phyloP scores from a whole-genome alignment of 2,888 invertebrate genomes.

The Agriopis aurantiaria region DNA sequence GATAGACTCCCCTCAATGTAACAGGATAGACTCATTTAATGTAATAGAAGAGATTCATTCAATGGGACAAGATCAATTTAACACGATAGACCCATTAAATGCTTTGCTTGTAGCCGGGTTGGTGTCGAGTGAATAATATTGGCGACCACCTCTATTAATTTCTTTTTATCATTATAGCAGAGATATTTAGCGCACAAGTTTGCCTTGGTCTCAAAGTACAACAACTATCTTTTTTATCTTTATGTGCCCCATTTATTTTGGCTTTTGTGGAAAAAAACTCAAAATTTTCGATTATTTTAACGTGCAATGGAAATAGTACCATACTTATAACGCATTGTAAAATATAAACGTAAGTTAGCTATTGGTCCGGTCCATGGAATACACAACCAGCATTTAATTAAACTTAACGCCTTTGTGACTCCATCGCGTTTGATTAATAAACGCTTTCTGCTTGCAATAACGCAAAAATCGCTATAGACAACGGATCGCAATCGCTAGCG shows the following conservation, averaged over 20 bases:
- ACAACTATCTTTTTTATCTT: background rate
- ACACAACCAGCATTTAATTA: conserved; percentile 31
- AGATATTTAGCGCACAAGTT: conserved; percentile 14
- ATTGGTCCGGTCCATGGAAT: conserved; percentile 68
- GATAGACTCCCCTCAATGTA: too few relatives aligned
- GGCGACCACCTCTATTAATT: background rate
- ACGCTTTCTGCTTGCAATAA: background rate
- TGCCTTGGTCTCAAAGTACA: background rate
- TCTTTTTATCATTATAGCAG: conserved; percentile 12
- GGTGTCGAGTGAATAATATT: background rate
- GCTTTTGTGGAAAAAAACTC: conserved; percentile 27
- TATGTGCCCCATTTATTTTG: conserved; percentile 11
- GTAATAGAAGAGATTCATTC: too few relatives aligned
- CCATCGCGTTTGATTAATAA: background rate
- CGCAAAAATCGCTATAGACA: background rate
- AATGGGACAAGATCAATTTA: too few relatives aligned
- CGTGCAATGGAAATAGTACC: conserved; percentile 52
- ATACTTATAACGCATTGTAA: conserved; percentile 56
- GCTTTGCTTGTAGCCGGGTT: background rate
- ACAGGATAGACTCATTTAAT: too few relatives aligned
- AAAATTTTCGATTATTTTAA: conserved; percentile 37
- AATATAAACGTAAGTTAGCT: conserved; percentile 60
- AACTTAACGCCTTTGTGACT: background rate
- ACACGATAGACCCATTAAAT: background rate
- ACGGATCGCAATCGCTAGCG: background rate